These are phyloP conservation scores for Styela clava DNA, from an alignment of 23 tunicate species.

Conservation along the genomic window DNA sequence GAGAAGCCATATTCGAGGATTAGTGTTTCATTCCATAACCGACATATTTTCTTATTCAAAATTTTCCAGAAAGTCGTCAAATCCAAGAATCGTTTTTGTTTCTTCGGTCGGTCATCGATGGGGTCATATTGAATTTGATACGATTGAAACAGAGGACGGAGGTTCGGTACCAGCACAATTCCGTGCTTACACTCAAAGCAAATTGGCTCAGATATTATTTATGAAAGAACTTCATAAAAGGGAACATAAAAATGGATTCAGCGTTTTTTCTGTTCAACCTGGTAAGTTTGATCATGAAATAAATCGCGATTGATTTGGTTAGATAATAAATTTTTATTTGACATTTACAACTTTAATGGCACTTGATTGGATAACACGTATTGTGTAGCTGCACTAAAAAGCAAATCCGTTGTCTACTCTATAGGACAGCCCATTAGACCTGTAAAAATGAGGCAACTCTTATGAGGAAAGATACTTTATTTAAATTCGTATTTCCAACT, in stretches of 20 bases:
- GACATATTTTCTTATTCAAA: neutral
- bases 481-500: too few relatives aligned
- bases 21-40: too few relatives aligned
- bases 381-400: too few relatives aligned
- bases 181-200: constrained; percentile 64
- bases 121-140: constrained; percentile 53
- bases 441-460: too few relatives aligned
- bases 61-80: constrained; percentile 42
- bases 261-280: constrained; percentile 52
- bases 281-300: constrained; percentile 36
- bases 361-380: too few relatives aligned
- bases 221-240: constrained; percentile 36
- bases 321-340: too few relatives aligned
- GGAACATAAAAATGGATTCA: constrained; percentile 33
- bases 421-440: too few relatives aligned
- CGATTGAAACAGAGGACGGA: constrained; percentile 29
- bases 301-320: too few relatives aligned
- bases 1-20: too few relatives aligned
- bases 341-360: too few relatives aligned
- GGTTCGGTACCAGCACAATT: constrained; percentile 48
- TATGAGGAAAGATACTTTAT: too few relatives aligned
- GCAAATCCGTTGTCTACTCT: too few relatives aligned
- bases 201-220: constrained; percentile 51
- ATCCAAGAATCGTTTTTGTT: constrained; percentile 48
- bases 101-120: constrained; percentile 64